Evolutionary conservation across 1,140 invertebrate genomes (phyloP), one percentile per base, ranked within the genome.

Genomic region (Saccostrea echinata): DNA sequence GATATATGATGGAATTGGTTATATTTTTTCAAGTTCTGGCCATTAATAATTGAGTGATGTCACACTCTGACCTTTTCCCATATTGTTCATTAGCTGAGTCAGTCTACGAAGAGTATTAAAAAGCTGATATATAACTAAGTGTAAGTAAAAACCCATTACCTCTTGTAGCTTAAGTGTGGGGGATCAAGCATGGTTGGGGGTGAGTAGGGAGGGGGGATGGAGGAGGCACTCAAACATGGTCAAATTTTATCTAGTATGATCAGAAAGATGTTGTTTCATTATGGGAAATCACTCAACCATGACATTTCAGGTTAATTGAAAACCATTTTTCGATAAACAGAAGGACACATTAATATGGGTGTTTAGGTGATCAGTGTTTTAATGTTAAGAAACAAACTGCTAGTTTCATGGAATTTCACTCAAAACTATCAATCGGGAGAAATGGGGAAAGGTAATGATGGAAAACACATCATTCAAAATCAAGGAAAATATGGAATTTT

Each of bases 71-170:
- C 68, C 11, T 8, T 30, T 12, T 76, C 33, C 68, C 30, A 30
- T 11, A 12, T 21, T 76, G 27, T 27, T 30, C 24, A 76, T 76
- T 76, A 76, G 68, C 68, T 76, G 27, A 27, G 12, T 68, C 64
- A 68, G 64, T 76, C 24, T 76, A 76, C 24, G 16, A 16, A 43
- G 68, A 30, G 27, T 27, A 76, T 76, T 76, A 76, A 33, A 16
- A 76, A 76, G 68, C 68, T 76, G 27, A 61, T 61, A 76, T 76
- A 24, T 76, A 76, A 76, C 24, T 76, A 33, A 30, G 30, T 76
- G 27, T 76, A 33, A 76, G 68, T 76, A 76, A 27, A 76, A 76
- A 76, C 68, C 68, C 68, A 30, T 76, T 76, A 76, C 68, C 68
- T 76, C 68, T 61, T 30, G 68, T 76, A 76, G 68, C 68, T 30